Base-by-base conservation (phyloP, 1,140 invertebrate species). In the Spodoptera frugiperda region DNA sequence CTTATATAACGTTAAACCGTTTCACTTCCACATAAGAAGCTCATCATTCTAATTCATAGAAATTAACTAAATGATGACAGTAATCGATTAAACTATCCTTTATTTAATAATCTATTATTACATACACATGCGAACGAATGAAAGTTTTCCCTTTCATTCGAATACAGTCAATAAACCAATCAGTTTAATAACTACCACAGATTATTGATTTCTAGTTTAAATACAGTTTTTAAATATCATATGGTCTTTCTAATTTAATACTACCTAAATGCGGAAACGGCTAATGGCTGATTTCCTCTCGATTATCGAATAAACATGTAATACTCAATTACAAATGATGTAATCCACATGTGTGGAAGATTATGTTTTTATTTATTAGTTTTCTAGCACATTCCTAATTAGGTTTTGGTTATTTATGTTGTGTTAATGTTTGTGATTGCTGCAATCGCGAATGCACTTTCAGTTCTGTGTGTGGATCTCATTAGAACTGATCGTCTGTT, bases 271-370 rank as follows among this genome's bases (percentile, higher is more conserved):
- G 39, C 68, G 68, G 53, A 72, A 72, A 72, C 21, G 53, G 3
- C 25, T 73, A 59, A 73, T 73, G 53, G 44, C 21, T 30, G 19
- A 49, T 73, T 73, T 73, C 71, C 71, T 73, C n/a, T 59, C 6
- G 5, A 12, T 54, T 33, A 73, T 49, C 25, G 21, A 73, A 61
- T 49, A 73, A 73, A 61, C 30, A 59, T 19, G 30, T 73, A 49
- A 73, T 59, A 59, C 55, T 30, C 46, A 6, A 55, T 71, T 46
- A 55, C n/a, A 39, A 55, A 25, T 71, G n/a, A 71, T 57, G 68
- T 55, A 71, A 71, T 71, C 17, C 33, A 51, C 46, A 33, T 53
- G 65, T 68, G 48, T 12, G 17, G 17, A 25, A 68, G 21, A 15
- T 53, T 9, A 15, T 6, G 44, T 10, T 48, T 48, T 11, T 49